phyloP scores from a whole-genome alignment of 2,888 invertebrate species.

The Drosophila flavopinicola region DNA sequence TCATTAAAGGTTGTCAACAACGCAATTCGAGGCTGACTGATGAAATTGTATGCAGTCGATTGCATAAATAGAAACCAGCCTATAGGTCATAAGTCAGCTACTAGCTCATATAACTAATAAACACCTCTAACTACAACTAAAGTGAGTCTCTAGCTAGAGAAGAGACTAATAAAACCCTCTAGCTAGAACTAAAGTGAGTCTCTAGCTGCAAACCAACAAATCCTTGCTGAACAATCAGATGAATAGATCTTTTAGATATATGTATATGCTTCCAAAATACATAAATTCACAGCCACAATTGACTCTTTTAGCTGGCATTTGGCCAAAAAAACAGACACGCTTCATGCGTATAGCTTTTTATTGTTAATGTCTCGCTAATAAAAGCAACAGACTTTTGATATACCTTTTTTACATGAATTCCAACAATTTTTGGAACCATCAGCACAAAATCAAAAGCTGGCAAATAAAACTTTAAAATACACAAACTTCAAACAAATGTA shows the following conservation, averaged over 20 bases:
- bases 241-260: no score
- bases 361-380: slow-evolving; percentile 18
- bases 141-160: no score
- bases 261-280: no score
- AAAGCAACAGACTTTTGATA: slow-evolving; percentile 1
- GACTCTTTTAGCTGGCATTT: slow-evolving; percentile 36
- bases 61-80: slow-evolving; percentile 8
- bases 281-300: no score
- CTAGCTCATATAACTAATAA: not conserved
- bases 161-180: not conserved
- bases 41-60: slow-evolving; percentile 32
- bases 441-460: no score
- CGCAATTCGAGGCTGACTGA: slow-evolving; percentile 47
- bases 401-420: slow-evolving; percentile 6
- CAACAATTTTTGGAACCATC: not conserved
- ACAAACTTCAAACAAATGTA: slow-evolving; percentile 5
- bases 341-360: slow-evolving; percentile 28
- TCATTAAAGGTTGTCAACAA: slow-evolving; percentile 42
- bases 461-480: not conserved
- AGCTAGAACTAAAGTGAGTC: not conserved
- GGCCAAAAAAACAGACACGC: slow-evolving; percentile 49
- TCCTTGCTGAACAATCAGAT: not conserved
- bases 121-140: not conserved
- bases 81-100: slow-evolving; percentile 10
- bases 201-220: not conserved